Percentiles rank a stretch among this genome's conserved stretches.
Evolutionary conservation across 1,140 invertebrate species (phyloP).

Genomic region (Mylabris phalerata): DNA sequence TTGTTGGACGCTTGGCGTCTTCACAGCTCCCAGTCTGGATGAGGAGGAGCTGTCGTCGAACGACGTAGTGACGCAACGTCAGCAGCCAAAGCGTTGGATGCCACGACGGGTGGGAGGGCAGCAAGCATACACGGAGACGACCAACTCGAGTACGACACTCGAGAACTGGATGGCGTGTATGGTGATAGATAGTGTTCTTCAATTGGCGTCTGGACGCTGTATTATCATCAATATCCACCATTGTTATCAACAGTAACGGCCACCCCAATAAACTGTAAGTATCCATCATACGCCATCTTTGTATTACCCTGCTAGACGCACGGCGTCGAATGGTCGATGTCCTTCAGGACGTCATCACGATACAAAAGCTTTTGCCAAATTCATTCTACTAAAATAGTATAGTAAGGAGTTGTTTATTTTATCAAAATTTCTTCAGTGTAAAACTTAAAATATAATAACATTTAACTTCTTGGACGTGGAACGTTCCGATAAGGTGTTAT

Average conservation of each 20-base stretch:
- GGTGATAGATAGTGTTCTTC: conserved; percentile 13
- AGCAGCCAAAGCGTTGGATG: conserved; percentile 6
- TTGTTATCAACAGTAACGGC: no score
- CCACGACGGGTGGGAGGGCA: conserved; percentile 19
- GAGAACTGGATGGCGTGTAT: conserved; percentile 28
- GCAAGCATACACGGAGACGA: conserved; percentile 18
- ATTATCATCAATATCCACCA: conserved; percentile 1
- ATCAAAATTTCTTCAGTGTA: no score
- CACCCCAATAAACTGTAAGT: conserved; percentile 10
- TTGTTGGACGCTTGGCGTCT: no score
- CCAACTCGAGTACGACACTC: conserved; percentile 10
- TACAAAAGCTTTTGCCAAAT: not conserved
- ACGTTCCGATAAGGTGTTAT: no score
- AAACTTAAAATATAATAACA: no score
- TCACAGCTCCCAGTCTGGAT: not conserved
- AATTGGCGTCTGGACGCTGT: conserved; percentile 18
- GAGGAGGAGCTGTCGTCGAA: conserved; percentile 1
- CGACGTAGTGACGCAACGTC: conserved; percentile 20
- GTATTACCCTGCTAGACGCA: not conserved
- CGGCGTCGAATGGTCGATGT: not conserved
- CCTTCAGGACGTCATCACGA: conserved; percentile 2
- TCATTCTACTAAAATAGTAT: not conserved
- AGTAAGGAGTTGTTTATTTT: no score
- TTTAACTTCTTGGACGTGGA: no score
- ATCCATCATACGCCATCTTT: not conserved